Evolutionary conservation across 2,113 vertebrate species (phyloP).

Genomic region (Cyanoderma ruficeps): DNA sequence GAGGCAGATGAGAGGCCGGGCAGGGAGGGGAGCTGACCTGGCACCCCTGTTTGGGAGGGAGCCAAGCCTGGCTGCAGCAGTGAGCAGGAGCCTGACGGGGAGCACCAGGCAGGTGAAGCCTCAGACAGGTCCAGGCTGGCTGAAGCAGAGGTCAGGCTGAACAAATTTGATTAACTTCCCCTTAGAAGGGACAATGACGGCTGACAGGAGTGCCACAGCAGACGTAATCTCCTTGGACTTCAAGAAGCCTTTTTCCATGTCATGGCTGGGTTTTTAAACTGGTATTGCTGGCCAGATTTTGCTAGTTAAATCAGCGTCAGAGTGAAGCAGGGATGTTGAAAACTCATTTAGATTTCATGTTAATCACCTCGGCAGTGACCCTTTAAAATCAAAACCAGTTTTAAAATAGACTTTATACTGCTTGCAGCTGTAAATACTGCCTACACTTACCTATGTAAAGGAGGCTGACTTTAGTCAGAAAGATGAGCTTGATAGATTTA

Average conservation of each 20-base stretch:
- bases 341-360: background rate
- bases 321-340: background rate
- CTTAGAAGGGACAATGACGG: slow-evolving; percentile 19
- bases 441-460: background rate
- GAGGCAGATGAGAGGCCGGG: background rate
- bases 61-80: background rate
- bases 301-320: background rate
- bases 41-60: background rate
- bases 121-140: background rate
- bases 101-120: background rate
- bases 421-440: background rate
- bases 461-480: background rate
- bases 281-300: background rate
- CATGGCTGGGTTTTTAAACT: background rate
- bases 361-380: slow-evolving; percentile 18
- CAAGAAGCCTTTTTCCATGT: background rate
- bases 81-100: fast-evolving
- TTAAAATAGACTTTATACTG: background rate
- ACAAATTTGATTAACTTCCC: slow-evolving; percentile 49
- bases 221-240: slow-evolving; percentile 16
- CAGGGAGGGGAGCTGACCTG: background rate
- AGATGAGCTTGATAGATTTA: slow-evolving; percentile 3
- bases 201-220: background rate
- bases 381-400: slow-evolving; percentile 13
- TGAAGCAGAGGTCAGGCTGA: slow-evolving; percentile 46